phyloP scores from a whole-genome alignment of 35 echinoderm and acorn worm genomes.

The Stichopus chloronotus region DNA sequence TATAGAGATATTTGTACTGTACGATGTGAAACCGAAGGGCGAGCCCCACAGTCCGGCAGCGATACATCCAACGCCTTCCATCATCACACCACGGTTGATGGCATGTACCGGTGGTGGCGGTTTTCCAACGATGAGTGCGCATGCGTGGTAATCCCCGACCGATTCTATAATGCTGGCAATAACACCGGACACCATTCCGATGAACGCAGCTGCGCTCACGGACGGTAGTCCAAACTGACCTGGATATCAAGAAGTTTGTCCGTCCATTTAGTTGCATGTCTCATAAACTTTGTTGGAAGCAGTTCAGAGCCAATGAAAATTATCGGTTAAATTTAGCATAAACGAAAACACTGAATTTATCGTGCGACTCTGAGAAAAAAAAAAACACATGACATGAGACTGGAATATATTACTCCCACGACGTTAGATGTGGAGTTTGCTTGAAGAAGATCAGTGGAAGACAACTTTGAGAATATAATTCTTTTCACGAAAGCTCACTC shows the following conservation, averaged over 20 bases:
- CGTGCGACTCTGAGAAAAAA: not conserved
- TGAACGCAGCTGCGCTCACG: not conserved
- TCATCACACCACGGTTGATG: constrained; percentile 55
- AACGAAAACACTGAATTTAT: too few species aligned
- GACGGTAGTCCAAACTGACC: constrained; percentile 52
- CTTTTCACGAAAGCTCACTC: too few species aligned
- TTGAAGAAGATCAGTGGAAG: too few species aligned
- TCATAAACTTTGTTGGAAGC: too few species aligned
- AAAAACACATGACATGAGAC: not conserved
- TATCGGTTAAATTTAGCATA: too few species aligned
- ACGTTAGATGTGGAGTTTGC: too few species aligned
- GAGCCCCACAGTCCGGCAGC: constrained; percentile 49
- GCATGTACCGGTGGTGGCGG: constrained; percentile 58
- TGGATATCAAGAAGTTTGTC: not conserved
- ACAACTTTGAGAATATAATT: too few species aligned
- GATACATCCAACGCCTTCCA: constrained; percentile 56
- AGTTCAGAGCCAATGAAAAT: too few species aligned
- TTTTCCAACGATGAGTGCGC: constrained; percentile 31
- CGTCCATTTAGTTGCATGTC: too few species aligned
- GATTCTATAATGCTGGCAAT: constrained; percentile 64
- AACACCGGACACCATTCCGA: constrained; percentile 52
- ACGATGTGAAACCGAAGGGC: constrained; percentile 27
- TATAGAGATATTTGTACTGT: constrained; percentile 32
- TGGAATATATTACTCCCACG: too few species aligned
- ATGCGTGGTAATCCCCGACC: constrained; percentile 72